These are phyloP conservation scores for Ceryle rudis DNA, from an alignment of 2,797 vertebrate genomes.

Conservation along the genomic window DNA sequence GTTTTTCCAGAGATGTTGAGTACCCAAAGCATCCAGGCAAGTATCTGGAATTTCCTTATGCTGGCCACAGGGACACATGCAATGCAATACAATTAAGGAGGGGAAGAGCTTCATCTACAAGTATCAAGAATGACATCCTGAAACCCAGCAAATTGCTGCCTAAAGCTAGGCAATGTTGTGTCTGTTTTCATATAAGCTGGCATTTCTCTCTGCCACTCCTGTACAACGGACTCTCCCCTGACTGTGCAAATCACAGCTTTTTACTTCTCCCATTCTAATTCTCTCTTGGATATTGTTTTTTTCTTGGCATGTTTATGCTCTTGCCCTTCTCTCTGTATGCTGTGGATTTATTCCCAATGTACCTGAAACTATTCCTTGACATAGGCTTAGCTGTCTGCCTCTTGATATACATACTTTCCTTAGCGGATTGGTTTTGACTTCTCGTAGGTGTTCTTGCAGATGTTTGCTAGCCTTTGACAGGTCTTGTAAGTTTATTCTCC, in stretches of 20 bases:
- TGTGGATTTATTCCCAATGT: neutral
- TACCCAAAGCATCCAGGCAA: neutral
- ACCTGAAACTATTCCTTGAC: neutral
- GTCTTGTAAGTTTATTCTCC: neutral
- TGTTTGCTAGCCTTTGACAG: neutral
- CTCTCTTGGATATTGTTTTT: neutral
- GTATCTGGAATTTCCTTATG: neutral
- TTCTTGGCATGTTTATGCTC: neutral
- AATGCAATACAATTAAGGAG: neutral
- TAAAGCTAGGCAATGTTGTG: neutral
- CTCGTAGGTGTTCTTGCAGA: neutral
- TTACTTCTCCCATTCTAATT: neutral
- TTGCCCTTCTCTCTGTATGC: neutral
- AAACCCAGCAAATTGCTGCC: neutral
- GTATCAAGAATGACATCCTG: neutral
- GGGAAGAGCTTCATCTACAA: neutral
- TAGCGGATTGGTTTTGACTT: neutral
- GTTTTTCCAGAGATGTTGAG: neutral
- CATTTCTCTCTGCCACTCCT: neutral
- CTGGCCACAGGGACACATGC: fast-evolving
- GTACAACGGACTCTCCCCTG: neutral
- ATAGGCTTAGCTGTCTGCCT: neutral
- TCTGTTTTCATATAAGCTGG: neutral
- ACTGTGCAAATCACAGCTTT: neutral
- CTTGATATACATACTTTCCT: neutral